phyloP scores from a whole-genome alignment of 2,113 vertebrate species.

The Pteruthius melanotis region DNA sequence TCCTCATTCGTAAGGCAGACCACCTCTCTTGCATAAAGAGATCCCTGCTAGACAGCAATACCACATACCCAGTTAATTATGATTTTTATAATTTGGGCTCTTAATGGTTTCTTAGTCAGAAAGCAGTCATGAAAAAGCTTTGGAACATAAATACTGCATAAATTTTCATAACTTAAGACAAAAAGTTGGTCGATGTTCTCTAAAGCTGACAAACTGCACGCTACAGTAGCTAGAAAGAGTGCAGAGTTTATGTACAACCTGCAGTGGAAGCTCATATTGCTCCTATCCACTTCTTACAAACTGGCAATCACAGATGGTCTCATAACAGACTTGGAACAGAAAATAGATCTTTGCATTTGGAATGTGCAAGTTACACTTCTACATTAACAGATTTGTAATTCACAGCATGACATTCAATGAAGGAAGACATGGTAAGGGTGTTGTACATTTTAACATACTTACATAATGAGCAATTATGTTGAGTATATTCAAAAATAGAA shows the following conservation, averaged over 20 bases:
- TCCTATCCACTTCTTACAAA: constrained; percentile 27
- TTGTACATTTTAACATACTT: constrained; percentile 55
- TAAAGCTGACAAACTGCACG: constrained; percentile 32
- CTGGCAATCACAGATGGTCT: constrained; percentile 42
- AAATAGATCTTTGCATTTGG: constrained; percentile 47
- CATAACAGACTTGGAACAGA: constrained; percentile 48
- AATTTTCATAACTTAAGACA: constrained; percentile 56
- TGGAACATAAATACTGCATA: constrained; percentile 59
- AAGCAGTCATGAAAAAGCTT: constrained; percentile 46
- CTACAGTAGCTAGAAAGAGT: background rate
- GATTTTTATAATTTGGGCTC: constrained; percentile 35
- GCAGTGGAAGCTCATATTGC: background rate
- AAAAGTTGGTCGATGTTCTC: background rate
- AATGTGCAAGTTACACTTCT: constrained; percentile 40
- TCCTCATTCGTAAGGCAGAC: background rate
- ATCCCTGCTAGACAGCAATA: background rate
- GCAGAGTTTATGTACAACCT: constrained; percentile 8
- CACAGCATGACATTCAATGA: constrained; percentile 31
- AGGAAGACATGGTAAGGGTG: constrained; percentile 14
- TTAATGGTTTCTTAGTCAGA: constrained; percentile 62
- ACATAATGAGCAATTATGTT: constrained; percentile 38
- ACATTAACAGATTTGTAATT: constrained; percentile 56
- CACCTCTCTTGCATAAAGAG: background rate
- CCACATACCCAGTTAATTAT: constrained; percentile 36
- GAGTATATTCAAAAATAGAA: background rate